These are phyloP conservation scores for Egretta garzetta DNA, from an alignment of 2,113 vertebrate species.

Conservation along the genomic window DNA sequence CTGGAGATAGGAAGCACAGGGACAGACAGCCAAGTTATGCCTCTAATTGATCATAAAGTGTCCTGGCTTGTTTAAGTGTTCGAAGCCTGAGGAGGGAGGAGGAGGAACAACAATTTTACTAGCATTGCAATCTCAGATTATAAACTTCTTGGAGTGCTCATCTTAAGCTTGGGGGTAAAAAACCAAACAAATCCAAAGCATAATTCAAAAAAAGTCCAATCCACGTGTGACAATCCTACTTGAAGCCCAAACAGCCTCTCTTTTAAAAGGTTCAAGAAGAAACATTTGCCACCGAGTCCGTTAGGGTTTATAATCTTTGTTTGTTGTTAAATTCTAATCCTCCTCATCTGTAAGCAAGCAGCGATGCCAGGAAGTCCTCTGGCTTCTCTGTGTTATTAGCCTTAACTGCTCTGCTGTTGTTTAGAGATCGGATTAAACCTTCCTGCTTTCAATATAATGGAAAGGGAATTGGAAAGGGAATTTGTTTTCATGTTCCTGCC, in stretches of 20 bases:
- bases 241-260: background rate
- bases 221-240: accelerated
- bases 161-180: background rate
- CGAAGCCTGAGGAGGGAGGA: background rate
- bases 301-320: background rate
- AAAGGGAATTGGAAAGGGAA: background rate
- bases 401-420: background rate
- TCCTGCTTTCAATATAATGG: background rate
- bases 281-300: background rate
- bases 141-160: background rate
- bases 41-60: background rate
- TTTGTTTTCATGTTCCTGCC: background rate
- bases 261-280: background rate
- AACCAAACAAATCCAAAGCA: background rate
- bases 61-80: constrained; percentile 35
- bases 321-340: background rate
- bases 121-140: background rate
- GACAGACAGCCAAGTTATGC: constrained; percentile 18
- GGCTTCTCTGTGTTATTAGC: background rate
- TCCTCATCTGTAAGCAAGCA: background rate
- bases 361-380: background rate
- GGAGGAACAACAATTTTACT: background rate
- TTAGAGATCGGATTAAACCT: background rate
- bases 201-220: background rate
- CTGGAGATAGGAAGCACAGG: background rate